Base-by-base conservation (phyloP, 2,888 invertebrate species). In the Drosophila bunnanda region DNA sequence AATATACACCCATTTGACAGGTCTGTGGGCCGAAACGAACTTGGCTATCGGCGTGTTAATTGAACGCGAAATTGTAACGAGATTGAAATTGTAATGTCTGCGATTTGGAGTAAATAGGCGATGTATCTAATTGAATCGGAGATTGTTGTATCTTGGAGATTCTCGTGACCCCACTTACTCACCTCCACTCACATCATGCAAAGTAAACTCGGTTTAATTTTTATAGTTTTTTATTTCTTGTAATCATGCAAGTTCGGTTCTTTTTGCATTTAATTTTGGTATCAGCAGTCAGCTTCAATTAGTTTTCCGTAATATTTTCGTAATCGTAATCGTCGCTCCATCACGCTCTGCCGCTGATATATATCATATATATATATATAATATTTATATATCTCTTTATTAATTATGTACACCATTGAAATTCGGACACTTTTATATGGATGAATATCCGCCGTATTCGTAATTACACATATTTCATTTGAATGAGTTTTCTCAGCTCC, bases 241-340 rank as follows among this genome's bases (percentile, higher is more conserved):
- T 39, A 61, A 76, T 71, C 48, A 44, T 76, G 55, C 54, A 56
- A 50, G 50, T 43, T 41, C 36, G n/a, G 46, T 78, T 64, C 52
- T 52, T 84, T 80, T 80, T 70, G 82, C 77, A 82, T 82, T 67
- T 70, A 79, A 79, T 80, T 64, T 64, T 79, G 67, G 71, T 80
- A 72, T 77, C 62, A 52, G 60, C 66, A 46, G 52, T 79, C 74
- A 59, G 67, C 67, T 50, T 83, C 54, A 76, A 55, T 77, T 75
- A 60, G 62, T 78, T 74, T 59, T 70, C 59, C 57, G 22, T 34
- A 68, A 68, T 48, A 48, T 66, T 52, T 54, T 54, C 46, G 46
- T 28, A 46, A 46, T 46, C 46, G 66, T 64, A 66, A 64, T 53
- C 36, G 54, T 64, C 46, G 15, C 9, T 50, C 50, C 32, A 32